Percentiles rank a stretch among this genome's conserved stretches.
These are phyloP conservation scores for Aix galericulata DNA, from an alignment of 2,113 vertebrate genomes.

Conservation along the genomic window DNA sequence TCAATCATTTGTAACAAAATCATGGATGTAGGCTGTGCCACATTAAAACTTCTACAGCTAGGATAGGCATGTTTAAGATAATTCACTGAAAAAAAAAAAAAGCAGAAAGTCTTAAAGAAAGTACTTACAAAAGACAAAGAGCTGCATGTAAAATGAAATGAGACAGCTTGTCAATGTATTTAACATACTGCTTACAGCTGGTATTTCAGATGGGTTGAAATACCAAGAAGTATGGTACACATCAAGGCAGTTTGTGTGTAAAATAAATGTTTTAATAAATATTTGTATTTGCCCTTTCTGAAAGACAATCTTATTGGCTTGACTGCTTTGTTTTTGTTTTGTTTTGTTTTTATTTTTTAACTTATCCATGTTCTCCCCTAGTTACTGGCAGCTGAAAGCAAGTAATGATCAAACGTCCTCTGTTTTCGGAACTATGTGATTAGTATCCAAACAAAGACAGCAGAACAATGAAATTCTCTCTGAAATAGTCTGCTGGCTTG, in stretches of 20 bases:
- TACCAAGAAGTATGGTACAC: background rate
- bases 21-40: background rate
- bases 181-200: constrained; percentile 25
- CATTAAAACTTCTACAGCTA: background rate
- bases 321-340: background rate
- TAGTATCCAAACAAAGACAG: background rate
- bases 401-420: background rate
- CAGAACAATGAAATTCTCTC: background rate
- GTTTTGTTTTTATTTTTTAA: background rate
- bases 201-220: constrained; percentile 30
- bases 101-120: background rate
- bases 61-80: background rate
- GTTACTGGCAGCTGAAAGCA: background rate
- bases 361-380: background rate
- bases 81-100: background rate
- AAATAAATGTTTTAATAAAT: background rate
- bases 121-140: constrained; percentile 17
- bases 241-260: background rate
- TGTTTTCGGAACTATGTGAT: background rate
- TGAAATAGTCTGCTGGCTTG: background rate
- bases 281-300: background rate
- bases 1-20: constrained; percentile 10
- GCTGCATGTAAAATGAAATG: background rate
- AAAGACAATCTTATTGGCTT: background rate
- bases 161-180: constrained; percentile 36